These are phyloP conservation scores for Orchestes rusci DNA, from an alignment of 2,888 invertebrate genomes.

Conservation along the genomic window DNA sequence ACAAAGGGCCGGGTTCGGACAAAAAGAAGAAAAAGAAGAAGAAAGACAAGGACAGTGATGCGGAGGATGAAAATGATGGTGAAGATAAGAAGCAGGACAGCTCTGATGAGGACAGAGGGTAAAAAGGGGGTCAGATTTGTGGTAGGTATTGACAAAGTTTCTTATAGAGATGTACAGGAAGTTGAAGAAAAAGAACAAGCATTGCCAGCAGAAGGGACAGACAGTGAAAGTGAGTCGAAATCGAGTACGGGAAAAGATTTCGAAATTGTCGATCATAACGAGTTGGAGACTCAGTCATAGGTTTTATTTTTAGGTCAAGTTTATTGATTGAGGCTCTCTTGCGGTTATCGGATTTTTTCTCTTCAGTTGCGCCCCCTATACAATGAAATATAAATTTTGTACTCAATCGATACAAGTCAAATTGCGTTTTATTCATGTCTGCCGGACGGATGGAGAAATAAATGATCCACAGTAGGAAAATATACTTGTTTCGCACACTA, in stretches of 20 bases:
- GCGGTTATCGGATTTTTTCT: no score
- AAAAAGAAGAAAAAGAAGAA: constrained; percentile 61
- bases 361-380: no score
- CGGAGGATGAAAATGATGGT: constrained; percentile 47
- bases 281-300: constrained; percentile 37
- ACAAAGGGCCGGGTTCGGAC: constrained; percentile 13
- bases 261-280: constrained; percentile 74
- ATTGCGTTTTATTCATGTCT: no score
- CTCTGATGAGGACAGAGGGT: constrained; percentile 18
- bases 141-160: no score
- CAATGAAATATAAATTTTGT: no score
- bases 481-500: no score
- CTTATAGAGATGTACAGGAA: constrained; percentile 12
- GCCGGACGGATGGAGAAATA: no score
- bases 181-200: constrained; percentile 9
- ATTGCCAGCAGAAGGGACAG: constrained; percentile 46
- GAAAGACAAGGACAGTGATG: constrained; percentile 75
- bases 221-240: constrained; percentile 71
- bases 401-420: no score
- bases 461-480: no score
- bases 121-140: constrained; percentile 1
- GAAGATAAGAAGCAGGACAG: constrained; percentile 18
- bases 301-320: no score
- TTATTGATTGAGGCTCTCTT: no score
- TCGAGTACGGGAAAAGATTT: constrained; percentile 82